Evolutionary conservation across 2,888 invertebrate species (phyloP).

Genomic region (Beris morrisii): DNA sequence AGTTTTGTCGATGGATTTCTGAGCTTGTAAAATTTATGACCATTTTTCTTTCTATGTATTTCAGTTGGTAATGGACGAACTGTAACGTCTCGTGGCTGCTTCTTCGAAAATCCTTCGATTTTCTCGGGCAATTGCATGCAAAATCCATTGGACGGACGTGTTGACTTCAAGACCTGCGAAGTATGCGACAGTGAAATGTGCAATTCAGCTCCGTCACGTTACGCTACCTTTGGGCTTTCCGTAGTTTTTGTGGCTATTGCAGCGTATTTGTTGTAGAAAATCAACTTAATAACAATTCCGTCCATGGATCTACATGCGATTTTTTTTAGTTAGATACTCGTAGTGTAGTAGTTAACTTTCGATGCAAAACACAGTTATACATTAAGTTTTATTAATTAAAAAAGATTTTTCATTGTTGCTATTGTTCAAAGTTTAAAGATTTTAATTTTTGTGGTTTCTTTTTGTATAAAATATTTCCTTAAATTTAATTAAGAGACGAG

Average conservation of each 20-base stretch:
- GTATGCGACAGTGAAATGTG: constrained; percentile 24
- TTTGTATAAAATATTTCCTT: no score
- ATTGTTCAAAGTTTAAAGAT: no score
- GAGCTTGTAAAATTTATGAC: not conserved
- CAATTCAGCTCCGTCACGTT: constrained; percentile 25
- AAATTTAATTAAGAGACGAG: no score
- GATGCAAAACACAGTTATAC: no score
- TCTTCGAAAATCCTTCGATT: constrained; percentile 26
- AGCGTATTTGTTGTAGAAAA: constrained; percentile 13
- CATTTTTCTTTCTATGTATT: not conserved
- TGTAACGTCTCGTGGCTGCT: constrained; percentile 22
- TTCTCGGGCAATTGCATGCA: constrained; percentile 28
- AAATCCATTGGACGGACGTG: constrained; percentile 24
- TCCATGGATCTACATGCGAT: not conserved
- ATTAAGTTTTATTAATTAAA: no score
- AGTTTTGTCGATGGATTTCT: not conserved
- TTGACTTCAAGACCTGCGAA: constrained; percentile 25
- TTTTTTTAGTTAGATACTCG: no score
- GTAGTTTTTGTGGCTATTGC: constrained; percentile 17
- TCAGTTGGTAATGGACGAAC: constrained; percentile 25
- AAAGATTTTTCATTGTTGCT: no score
- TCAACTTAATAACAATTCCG: constrained; percentile 16
- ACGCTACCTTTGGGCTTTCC: constrained; percentile 24
- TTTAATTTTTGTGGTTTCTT: no score
- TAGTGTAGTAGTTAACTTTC: no score